Base-by-base conservation (phyloP, 2,888 invertebrate species). In the Cancer borealis region DNA sequence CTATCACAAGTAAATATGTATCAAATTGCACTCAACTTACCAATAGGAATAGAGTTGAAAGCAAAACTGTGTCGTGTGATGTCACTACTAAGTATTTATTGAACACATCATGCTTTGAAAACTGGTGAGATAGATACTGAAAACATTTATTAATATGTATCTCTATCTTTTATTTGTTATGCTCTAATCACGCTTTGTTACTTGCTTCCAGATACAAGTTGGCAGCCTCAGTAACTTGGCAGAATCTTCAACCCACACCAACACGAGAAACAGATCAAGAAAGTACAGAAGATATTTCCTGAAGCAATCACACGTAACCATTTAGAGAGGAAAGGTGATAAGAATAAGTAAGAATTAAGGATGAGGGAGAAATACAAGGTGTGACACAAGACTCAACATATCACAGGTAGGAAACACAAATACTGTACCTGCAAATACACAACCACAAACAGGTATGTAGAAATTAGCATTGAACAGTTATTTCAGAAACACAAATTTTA, bases 401-500 rank as follows among this genome's bases (percentile, higher is more conserved):
- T 73, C 73, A 73, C 73, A 73, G 73, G 73, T 26, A 73, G 21
- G 21, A 73, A 73, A 73, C 73, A 10, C 73, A 3, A n/a, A 73
- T 10, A 73, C 73, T 26, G 8, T 73, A 10, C 73, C 6, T 39
- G 39, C 39, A 39, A 39, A 39, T 39, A 39, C 39, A 39, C 39
- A 8, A 26, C 26, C 73, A 73, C 73, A 73, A 26, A 26, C 26
- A 26, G n/a, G 73, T 73, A n/a, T 26, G 26, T 73, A 73, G n/a
- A 73, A 73, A 26, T 73, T 6, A 73, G 26, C 26, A 26, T 73
- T 73, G 4, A 73, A 26, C 26, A 73, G 26, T 73, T 8, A n/a
- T 26, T 73, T 73, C 10, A n/a, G 73, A 73, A 73, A n/a, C 73
- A 73, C 73, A 73, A 73, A 73, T 73, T 73, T 73, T 26, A n/a